Conservation (phyloP, 2,113 vertebrate species). For the Aptenodytes forsteri region DNA sequence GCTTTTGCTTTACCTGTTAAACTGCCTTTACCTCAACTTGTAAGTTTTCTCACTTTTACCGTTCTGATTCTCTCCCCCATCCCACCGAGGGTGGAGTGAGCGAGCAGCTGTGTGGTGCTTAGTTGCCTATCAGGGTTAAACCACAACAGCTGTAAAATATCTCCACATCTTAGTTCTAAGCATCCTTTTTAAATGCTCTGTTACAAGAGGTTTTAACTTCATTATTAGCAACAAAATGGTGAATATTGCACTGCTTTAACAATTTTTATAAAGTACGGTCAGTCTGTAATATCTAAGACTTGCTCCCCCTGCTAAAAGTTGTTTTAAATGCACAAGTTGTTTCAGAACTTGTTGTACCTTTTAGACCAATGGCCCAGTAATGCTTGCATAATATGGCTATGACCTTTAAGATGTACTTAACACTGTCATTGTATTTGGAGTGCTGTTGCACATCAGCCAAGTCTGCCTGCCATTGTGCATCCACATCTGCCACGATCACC, state of each 20-base stretch:
- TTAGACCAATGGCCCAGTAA: not conserved
- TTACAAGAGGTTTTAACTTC: not conserved
- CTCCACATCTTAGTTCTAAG: not conserved
- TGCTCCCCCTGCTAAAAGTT: not conserved
- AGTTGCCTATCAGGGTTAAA: not conserved
- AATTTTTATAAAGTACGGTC: not conserved
- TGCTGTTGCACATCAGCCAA: not conserved
- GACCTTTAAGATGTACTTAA: not conserved
- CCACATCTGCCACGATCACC: not conserved
- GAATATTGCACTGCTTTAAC: not conserved
- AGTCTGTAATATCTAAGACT: not conserved
- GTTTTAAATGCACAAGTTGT: not conserved
- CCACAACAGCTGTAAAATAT: not conserved
- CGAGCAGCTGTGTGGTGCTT: rapidly evolving
- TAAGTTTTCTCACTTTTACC: not conserved
- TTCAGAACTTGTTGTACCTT: not conserved
- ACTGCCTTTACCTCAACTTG: not conserved
- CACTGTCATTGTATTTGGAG: not conserved
- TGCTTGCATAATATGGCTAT: not conserved
- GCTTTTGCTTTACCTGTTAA: not conserved
- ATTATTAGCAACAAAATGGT: not conserved
- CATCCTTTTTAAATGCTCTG: not conserved
- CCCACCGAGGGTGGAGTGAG: no score
- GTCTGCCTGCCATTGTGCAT: not conserved
- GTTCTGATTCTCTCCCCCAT: not conserved